phyloP scores from a whole-genome alignment of 2,888 invertebrate genomes.

The Luperina nickerlii region DNA sequence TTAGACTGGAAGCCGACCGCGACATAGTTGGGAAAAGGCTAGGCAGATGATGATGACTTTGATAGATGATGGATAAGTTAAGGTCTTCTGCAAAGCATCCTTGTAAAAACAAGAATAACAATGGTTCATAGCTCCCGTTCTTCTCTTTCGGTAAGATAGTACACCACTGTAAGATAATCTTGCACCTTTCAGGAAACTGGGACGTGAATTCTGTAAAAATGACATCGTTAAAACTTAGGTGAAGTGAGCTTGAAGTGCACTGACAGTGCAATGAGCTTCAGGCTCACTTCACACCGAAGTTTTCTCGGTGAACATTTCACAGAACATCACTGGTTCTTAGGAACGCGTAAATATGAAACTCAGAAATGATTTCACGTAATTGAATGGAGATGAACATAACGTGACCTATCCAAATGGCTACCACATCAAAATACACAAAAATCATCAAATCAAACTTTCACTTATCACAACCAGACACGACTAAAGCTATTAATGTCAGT shows the following conservation, averaged over 20 bases:
- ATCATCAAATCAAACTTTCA: constrained; percentile 47
- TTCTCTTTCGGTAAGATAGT: not conserved
- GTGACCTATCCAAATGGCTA: constrained; percentile 16
- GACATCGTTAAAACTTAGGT: no score
- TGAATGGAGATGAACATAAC: not conserved
- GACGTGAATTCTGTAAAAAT: no score
- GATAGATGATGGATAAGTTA: not conserved
- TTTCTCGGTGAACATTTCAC: not conserved
- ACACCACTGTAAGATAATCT: not conserved
- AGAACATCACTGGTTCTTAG: not conserved
- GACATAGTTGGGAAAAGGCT: no score
- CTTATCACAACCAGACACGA: constrained; percentile 38
- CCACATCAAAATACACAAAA: constrained; percentile 19
- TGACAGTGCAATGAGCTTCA: no score
- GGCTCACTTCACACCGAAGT: no score
- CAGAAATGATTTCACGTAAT: not conserved
- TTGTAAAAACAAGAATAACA: not conserved
- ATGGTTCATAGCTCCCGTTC: not conserved
- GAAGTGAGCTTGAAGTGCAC: no score
- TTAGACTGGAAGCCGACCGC: no score
- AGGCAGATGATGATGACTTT: not conserved
- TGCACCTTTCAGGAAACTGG: not conserved
- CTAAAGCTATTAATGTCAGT: constrained; percentile 53
- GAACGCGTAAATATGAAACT: not conserved
- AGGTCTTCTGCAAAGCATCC: not conserved